Percentiles rank a stretch among this genome's conserved stretches.
Evolutionary conservation across 1,140 invertebrate species (phyloP).

Genomic region (Batillaria attramentaria): DNA sequence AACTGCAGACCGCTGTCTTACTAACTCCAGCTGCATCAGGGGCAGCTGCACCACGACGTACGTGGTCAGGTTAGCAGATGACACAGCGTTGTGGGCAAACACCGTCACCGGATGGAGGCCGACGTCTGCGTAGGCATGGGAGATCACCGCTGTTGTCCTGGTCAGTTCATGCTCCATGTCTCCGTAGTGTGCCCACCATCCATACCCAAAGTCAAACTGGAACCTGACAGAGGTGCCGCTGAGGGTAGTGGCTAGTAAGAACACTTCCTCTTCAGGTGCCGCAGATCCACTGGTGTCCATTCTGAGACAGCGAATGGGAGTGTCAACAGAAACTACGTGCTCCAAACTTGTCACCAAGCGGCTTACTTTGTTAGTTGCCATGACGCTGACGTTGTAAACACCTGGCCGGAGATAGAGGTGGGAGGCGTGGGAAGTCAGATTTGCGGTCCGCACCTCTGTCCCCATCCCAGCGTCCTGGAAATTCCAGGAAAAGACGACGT

Average conservation of each 20-base stretch:
- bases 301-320: neutral
- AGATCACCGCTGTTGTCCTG: neutral
- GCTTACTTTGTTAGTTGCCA: conserved; percentile 14
- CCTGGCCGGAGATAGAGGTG: conserved; percentile 12
- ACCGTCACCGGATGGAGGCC: conserved; percentile 7
- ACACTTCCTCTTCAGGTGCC: neutral
- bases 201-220: conserved; percentile 11
- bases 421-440: neutral
- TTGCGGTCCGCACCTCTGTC: conserved; percentile 10
- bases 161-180: neutral
- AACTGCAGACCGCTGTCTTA: neutral
- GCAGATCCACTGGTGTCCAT: neutral
- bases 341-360: neutral
- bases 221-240: conserved; percentile 2
- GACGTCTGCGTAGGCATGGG: neutral
- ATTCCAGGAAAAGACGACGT: conserved; percentile 10
- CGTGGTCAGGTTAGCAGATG: neutral
- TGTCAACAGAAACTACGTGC: conserved; percentile 1
- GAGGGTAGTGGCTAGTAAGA: conserved; percentile 1
- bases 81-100: conserved; percentile 25
- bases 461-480: neutral
- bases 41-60: conserved; percentile 17
- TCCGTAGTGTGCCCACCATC: neutral
- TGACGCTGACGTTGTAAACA: conserved; percentile 20
- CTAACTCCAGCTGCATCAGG: neutral